phyloP scores from a whole-genome alignment of 2,113 vertebrate species.

The Malurus alboscapulatus region DNA sequence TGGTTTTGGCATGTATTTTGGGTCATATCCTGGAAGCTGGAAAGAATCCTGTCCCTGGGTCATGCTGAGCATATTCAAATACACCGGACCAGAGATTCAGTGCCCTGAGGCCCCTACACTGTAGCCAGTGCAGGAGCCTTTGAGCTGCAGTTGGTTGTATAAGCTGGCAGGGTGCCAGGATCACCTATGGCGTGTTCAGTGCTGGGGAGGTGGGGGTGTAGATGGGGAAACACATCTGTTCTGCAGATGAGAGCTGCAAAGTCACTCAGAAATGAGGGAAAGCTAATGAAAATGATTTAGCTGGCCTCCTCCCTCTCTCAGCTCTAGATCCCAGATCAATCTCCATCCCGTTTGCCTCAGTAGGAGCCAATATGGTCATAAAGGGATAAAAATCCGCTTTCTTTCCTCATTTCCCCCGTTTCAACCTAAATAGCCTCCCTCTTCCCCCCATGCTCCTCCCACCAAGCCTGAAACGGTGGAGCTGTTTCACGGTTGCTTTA shows the following conservation, averaged over 20 bases:
- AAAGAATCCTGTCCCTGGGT: constrained; percentile 5
- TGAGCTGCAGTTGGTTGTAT: constrained; percentile 17
- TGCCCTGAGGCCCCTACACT: neutral
- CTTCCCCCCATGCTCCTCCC: neutral
- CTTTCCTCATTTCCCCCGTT: neutral
- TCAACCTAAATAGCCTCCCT: neutral
- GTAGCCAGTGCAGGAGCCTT: neutral
- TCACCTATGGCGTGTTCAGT: neutral
- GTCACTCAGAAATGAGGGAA: neutral
- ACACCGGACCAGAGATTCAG: neutral
- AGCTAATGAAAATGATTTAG: neutral
- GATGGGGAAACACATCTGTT: constrained; percentile 38
- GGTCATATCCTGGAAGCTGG: constrained; percentile 1
- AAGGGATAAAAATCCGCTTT: neutral
- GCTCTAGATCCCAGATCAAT: neutral
- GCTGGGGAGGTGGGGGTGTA: neutral
- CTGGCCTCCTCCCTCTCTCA: neutral
- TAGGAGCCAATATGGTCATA: neutral
- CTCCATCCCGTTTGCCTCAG: rapidly evolving
- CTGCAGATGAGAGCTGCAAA: constrained; percentile 28
- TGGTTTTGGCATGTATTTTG: neutral
- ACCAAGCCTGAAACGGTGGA: neutral
- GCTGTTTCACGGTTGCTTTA: neutral
- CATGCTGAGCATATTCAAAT: neutral
- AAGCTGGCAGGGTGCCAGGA: constrained; percentile 22